Conservation (phyloP, 2,888 invertebrate genomes). For the Drosophila villosipedis region DNA sequence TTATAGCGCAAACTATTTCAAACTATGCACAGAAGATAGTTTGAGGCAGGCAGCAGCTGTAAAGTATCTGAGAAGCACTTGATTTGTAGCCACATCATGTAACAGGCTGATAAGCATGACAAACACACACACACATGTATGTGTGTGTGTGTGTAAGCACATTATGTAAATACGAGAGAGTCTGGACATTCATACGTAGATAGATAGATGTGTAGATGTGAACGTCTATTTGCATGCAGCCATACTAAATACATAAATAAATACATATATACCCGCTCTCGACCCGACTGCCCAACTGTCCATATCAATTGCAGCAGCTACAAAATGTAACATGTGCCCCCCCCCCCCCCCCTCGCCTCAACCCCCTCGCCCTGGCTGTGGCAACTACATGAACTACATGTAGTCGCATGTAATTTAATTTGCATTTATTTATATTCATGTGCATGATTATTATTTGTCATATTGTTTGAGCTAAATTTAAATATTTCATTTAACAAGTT, state of each 20-base stretch:
- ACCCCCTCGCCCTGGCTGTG: not conserved
- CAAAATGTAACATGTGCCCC: constrained; percentile 26
- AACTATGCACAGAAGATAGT: not conserved
- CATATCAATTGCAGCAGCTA: constrained; percentile 58
- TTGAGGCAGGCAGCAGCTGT: not conserved
- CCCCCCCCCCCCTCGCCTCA: not conserved
- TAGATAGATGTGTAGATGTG: not conserved
- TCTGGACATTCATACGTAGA: constrained; percentile 10
- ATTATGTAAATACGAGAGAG: constrained; percentile 29
- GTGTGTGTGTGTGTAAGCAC: not conserved
- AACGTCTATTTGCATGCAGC: not conserved
- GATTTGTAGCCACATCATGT: constrained; percentile 16
- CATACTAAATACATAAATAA: not conserved
- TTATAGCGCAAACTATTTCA: not conserved
- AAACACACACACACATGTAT: not conserved
- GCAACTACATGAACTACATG: constrained; percentile 9
- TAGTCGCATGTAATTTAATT: constrained; percentile 61
- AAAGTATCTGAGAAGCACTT: constrained; percentile 20
- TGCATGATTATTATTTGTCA: constrained; percentile 62
- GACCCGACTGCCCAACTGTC: constrained; percentile 13
- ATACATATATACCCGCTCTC: not conserved
- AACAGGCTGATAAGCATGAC: constrained; percentile 39
- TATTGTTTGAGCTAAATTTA: constrained; percentile 62
- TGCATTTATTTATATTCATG: constrained; percentile 64
- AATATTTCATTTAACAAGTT: constrained; percentile 78